Evolutionary conservation across 2,113 vertebrate genomes (phyloP).

Genomic region (cattle (Bos taurus)): DNA sequence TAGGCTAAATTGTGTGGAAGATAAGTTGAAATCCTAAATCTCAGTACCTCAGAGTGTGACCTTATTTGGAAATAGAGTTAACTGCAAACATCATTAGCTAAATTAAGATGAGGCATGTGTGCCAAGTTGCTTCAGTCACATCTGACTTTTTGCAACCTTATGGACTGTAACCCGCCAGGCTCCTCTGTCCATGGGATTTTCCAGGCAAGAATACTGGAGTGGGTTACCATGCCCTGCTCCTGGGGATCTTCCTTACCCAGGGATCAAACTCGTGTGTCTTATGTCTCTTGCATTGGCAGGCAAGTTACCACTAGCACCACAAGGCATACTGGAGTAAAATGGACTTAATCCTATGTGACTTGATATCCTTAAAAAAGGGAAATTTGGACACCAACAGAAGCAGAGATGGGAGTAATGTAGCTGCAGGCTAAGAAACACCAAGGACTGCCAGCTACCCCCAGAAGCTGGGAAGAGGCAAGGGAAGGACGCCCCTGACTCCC

Average conservation of each 20-base stretch:
- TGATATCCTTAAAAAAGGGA: neutral
- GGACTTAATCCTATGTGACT: neutral
- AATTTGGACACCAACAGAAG: neutral
- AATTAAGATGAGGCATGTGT: neutral
- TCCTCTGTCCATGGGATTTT: neutral
- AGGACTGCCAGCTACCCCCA: neutral
- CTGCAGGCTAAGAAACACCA: neutral
- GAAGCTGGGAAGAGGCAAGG: neutral
- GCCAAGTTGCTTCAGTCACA: neutral
- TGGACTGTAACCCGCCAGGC: neutral
- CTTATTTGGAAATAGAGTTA: neutral
- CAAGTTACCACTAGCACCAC: neutral
- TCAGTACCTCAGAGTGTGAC: neutral
- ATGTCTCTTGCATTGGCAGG: neutral
- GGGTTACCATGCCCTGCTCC: neutral
- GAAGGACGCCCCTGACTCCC: neutral
- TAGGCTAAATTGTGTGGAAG: neutral
- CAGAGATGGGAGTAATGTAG: neutral
- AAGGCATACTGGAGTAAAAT: neutral
- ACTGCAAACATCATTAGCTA: neutral
- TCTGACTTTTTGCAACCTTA: neutral
- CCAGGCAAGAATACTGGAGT: neutral
- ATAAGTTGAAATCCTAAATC: neutral
- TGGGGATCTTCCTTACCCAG: neutral
- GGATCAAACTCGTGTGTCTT: rapidly evolving